A percentile compares a stretch with the other conserved stretches of the same genome.
Evolutionary conservation across 2,113 vertebrate species (phyloP).

Genomic region (Peucedramus taeniatus): DNA sequence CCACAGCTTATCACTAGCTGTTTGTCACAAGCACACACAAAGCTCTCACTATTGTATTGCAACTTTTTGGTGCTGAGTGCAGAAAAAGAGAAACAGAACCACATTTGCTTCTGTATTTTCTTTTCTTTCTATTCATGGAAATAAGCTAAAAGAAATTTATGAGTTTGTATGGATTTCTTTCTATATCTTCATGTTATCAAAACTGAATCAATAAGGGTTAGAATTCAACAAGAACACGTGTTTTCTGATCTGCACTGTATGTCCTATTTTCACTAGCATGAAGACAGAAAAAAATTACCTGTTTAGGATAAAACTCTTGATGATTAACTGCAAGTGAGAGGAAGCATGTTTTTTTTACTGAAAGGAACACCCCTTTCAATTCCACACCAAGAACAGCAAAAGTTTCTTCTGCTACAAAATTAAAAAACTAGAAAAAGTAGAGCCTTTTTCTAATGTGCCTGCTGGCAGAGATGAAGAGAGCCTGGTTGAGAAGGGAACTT

Average conservation of each 20-base stretch:
- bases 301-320: neutral
- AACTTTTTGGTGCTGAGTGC: neutral
- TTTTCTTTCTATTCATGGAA: neutral
- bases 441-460: neutral
- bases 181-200: neutral
- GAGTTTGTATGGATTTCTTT: neutral
- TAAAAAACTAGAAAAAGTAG: neutral
- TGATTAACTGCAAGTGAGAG: neutral
- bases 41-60: neutral
- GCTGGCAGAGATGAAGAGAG: neutral
- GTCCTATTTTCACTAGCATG: neutral
- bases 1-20: conserved; percentile 26
- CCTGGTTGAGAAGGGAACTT: neutral
- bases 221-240: neutral
- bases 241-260: neutral
- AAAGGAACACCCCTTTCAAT: neutral
- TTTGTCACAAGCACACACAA: conserved; percentile 25
- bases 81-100: conserved; percentile 9
- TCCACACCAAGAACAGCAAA: neutral
- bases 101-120: neutral
- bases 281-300: neutral
- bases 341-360: neutral
- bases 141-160: neutral
- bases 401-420: neutral
- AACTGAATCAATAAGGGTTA: neutral